Conservation (phyloP, 2,888 invertebrate species). For the Oxycera nigricornis region DNA sequence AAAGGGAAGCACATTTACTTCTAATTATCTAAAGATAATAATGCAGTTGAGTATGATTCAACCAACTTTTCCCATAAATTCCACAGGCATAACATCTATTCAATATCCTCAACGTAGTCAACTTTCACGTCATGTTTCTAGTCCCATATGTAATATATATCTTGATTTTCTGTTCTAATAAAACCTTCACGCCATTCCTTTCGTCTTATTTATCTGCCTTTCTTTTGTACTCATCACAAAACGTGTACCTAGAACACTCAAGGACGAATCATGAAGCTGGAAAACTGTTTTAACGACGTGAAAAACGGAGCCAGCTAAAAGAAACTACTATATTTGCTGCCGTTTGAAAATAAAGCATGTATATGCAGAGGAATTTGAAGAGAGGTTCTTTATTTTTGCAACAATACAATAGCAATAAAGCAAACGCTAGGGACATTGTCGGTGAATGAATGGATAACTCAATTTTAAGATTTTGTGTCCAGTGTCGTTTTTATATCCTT, state of each 20-base stretch:
- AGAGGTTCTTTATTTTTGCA: background rate
- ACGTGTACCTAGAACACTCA: background rate
- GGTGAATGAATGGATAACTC: background rate
- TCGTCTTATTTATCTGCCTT: background rate
- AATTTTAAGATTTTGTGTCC: background rate
- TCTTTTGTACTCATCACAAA: background rate
- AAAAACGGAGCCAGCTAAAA: background rate
- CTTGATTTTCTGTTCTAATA: background rate
- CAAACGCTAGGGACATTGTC: background rate
- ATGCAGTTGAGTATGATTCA: too few relatives aligned
- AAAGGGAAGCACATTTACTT: too few relatives aligned
- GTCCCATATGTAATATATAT: slow-evolving; percentile 20
- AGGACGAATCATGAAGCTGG: background rate
- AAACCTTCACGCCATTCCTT: background rate
- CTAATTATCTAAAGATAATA: too few relatives aligned
- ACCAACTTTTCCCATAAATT: too few relatives aligned
- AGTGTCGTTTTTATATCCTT: background rate
- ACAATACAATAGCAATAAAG: background rate
- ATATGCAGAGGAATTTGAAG: slow-evolving; percentile 3
- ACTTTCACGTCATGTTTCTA: too few relatives aligned
- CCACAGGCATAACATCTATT: too few relatives aligned
- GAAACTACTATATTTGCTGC: background rate
- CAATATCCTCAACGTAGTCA: too few relatives aligned
- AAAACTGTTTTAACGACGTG: background rate
- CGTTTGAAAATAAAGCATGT: background rate